Evolutionary conservation across 1,140 invertebrate species (phyloP), one percentile per base, ranked within the genome.

Genomic region (Magallana gigas): DNA sequence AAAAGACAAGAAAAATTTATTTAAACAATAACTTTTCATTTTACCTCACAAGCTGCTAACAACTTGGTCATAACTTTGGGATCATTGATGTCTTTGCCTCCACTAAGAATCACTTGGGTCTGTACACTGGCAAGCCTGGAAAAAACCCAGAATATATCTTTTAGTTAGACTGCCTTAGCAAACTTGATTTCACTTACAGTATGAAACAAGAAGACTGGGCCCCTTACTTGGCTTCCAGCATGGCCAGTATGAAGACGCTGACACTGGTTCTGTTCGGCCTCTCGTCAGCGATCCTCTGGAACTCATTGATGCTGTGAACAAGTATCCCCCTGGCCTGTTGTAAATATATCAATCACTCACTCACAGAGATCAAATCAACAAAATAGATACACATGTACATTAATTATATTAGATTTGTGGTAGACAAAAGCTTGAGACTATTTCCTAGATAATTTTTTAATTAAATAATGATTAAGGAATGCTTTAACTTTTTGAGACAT

Each of bases 211-310:
- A 48, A 76, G 23, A 11, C 23, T 76, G 8, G 18, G 23, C 9
- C 12, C 89, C 92, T 87, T 89, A 94, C 94, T 91, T 93, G n/a
- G 91, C 92, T 85, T 94, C 92, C 81, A 94, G 82, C 88, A 91
- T 92, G 12, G 91, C 89, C 23, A 93, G 88, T 59, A 94, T 93
- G 87, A 88, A 94, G 8, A 90, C 89, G 23, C 88, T 91, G 18
- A 91, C 83, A 86, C 90, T 90, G 6, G 82, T 56, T 88, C 92
- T 92, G 90, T 94, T 94, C 6, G 93, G 93, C 82, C 92, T 88
- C 29, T 92, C 89, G 58, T 92, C 91, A 81, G 83, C 81, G 23
- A 93, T 88, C 76, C 92, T 90, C 3, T 59, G 16, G 84, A 94
- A 94, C 71, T 94, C 92, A 87, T 92, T 92, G 9, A 94, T 83